Base-by-base conservation (phyloP, 2,888 invertebrate genomes). In the Dryobotodes eremita region DNA sequence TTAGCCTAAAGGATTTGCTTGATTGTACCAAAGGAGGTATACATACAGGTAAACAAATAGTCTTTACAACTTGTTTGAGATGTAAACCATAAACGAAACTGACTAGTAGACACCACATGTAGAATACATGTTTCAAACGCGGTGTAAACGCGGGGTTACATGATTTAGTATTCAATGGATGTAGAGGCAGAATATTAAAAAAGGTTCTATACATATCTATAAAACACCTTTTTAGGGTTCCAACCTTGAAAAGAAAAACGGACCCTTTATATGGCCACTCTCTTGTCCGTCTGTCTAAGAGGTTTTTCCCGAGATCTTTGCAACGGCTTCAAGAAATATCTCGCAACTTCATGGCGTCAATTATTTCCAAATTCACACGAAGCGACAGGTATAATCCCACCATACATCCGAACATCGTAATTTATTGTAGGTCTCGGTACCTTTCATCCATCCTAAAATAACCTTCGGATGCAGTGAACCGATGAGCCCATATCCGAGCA, bases 361-460 rank as follows among this genome's bases (percentile, higher is more conserved):
- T 15, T 59, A 0, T 46, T 10, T 46, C 46, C 46, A 46, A 46
- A 10, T 46, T 46, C 46, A 46, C 15, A 62, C 46, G 20, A 80
- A 80, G 6, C 17, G 36, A n/a, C 17, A 20, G 31, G 4, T 62
- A 62, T 31, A 15, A 78, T 62, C 42, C 23, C 13, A n/a, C 17
- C 53, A 20, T n/a, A 82, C 0, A 50, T 42, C 8, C 26, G 8
- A 55, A 48, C 3, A 62, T 62, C 13, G 17, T 42, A 31, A 72
- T 57, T 31, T 36, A 53, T 31, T 36, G 13, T 23, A 72, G 7
- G 7, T 64, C 15, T 64, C 53, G 15, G 55, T n/a, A 64, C 48
- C 5, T 55, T 53, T 55, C 15, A 50, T 75, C 42, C 15, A 53
- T 73, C 36, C 20, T 57, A 50, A 50, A 65, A 82, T 53, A 64